These are phyloP conservation scores for Otocyon megalotis DNA, from an alignment of 2,113 vertebrate genomes.

Conservation along the genomic window DNA sequence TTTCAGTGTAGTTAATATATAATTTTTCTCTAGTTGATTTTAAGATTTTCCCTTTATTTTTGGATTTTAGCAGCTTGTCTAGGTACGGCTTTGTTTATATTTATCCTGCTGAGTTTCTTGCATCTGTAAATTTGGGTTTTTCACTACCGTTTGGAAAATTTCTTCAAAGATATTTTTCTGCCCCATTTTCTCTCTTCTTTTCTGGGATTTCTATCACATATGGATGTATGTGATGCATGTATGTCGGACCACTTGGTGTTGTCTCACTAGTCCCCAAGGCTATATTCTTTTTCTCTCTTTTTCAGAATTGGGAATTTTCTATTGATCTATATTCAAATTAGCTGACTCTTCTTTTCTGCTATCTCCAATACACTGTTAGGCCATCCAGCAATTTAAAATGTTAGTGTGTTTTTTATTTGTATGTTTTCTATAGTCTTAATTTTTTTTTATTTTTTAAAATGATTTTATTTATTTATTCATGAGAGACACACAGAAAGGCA, in stretches of 20 bases:
- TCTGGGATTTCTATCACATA: neutral
- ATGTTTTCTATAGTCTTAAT: neutral
- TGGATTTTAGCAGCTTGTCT: neutral
- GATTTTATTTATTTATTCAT: no score
- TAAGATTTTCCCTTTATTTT: neutral
- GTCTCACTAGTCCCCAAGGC: neutral
- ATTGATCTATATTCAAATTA: neutral
- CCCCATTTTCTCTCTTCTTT: neutral
- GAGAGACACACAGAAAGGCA: no score
- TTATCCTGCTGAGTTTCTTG: neutral
- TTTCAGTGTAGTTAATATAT: neutral
- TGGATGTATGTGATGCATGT: no score
- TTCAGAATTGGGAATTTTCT: neutral
- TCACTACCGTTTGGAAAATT: neutral
- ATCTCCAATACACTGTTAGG: neutral
- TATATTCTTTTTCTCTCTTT: neutral
- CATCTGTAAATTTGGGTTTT: neutral
- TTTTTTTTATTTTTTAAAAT: no score
- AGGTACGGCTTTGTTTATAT: neutral
- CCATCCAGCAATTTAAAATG: neutral
- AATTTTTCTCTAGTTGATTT: constrained; percentile 10
- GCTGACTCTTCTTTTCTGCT: neutral
- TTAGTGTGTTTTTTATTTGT: neutral
- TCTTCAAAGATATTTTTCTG: neutral
- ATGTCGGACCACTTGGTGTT: neutral